These are phyloP conservation scores for Liasis olivaceus DNA, from an alignment of 2,797 vertebrate genomes.

Conservation along the genomic window DNA sequence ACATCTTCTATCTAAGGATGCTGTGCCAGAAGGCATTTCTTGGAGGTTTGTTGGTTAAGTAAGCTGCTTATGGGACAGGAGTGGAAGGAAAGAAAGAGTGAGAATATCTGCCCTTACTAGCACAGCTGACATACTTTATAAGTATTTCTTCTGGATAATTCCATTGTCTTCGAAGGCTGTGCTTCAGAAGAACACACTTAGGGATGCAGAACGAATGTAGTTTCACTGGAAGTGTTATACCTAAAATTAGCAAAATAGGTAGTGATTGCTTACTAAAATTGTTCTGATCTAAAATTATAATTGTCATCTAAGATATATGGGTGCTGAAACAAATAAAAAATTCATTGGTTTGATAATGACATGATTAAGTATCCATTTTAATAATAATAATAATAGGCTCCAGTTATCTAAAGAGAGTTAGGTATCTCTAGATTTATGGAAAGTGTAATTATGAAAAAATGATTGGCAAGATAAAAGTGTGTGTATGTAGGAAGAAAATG, in stretches of 20 bases:
- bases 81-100: background rate
- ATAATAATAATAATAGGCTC: background rate
- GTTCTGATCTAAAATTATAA: slow-evolving; percentile 23
- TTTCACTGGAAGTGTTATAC: background rate
- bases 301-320: slow-evolving; percentile 4
- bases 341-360: background rate
- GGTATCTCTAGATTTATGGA: background rate
- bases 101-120: background rate
- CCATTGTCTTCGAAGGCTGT: background rate
- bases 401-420: background rate
- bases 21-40: background rate
- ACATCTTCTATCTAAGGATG: background rate
- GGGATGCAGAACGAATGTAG: background rate
- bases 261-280: slow-evolving; percentile 2
- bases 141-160: background rate
- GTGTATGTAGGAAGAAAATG: background rate
- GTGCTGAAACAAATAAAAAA: background rate
- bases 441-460: background rate
- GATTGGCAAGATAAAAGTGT: background rate
- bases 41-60: background rate
- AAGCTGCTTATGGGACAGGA: background rate
- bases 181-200: background rate
- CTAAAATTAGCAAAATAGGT: slow-evolving; percentile 3
- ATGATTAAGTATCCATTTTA: background rate
- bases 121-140: background rate